These are phyloP conservation scores for Epistrophella euchroma DNA, from an alignment of 2,888 invertebrate genomes.

Conservation along the genomic window DNA sequence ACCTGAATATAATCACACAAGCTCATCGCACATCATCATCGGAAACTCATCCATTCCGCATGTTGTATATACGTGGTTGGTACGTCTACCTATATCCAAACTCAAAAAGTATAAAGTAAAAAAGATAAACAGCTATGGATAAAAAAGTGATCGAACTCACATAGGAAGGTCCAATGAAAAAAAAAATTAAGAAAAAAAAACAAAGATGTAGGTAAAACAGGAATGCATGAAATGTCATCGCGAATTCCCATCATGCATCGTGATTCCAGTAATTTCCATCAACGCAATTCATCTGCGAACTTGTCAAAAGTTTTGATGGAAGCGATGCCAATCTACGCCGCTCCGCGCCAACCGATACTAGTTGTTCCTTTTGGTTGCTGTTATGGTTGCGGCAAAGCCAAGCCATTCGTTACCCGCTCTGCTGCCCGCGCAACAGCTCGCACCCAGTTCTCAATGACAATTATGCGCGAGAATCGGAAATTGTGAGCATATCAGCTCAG, in stretches of 20 bases:
- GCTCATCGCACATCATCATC: conserved; percentile 43
- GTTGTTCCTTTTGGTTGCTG: conserved; percentile 4
- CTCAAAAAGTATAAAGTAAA: conserved; percentile 11
- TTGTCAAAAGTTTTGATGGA: conserved; percentile 76
- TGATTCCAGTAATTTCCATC: conserved; percentile 76
- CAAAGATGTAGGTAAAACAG: conserved; percentile 57
- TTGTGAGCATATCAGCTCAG: conserved; percentile 74
- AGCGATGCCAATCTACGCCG: conserved; percentile 74
- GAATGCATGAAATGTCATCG: conserved; percentile 76
- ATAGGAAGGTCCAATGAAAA: conserved; percentile 2
- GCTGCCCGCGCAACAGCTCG: conserved; percentile 34
- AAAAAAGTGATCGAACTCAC: conserved; percentile 16
- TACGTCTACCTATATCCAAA: background rate
- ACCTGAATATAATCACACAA: conserved; percentile 52
- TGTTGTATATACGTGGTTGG: background rate
- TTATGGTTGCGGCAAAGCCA: conserved; percentile 35
- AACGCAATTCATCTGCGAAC: conserved; percentile 76
- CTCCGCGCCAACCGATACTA: conserved; percentile 27
- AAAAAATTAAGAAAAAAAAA: conserved; percentile 35
- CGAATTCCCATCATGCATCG: conserved; percentile 77
- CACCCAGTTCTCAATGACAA: conserved; percentile 70
- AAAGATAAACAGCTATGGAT: conserved; percentile 46
- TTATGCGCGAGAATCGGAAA: conserved; percentile 74
- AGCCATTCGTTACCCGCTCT: conserved; percentile 5
- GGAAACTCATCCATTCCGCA: conserved; percentile 54